A percentile compares a stretch with the other conserved stretches of the same genome.
phyloP scores from a whole-genome alignment of 2,797 vertebrate species.

The Adrianichthys oophorus region DNA sequence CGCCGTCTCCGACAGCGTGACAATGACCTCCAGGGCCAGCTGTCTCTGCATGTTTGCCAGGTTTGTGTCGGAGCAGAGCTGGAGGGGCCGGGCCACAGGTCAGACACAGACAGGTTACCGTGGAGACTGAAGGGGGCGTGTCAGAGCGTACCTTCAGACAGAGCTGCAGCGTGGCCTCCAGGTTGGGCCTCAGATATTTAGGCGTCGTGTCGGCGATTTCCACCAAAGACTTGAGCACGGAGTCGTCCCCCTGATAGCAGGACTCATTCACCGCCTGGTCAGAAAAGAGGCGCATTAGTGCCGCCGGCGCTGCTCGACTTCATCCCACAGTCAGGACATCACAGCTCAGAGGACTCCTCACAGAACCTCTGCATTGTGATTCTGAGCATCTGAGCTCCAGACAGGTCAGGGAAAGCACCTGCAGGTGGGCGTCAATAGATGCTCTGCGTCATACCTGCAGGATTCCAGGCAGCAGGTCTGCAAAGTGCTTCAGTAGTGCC shows the following conservation, averaged over 20 bases:
- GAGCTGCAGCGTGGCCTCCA: conserved; percentile 94
- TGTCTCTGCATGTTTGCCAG: conserved; percentile 97
- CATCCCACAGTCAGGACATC: too few species aligned
- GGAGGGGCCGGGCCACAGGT: neutral
- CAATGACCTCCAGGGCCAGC: conserved; percentile 94
- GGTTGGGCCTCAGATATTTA: conserved; percentile 93
- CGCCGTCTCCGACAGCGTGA: conserved; percentile 96
- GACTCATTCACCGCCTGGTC: conserved; percentile 94
- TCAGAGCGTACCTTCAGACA: conserved; percentile 87
- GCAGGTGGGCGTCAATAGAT: too few species aligned
- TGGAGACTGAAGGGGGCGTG: too few species aligned
- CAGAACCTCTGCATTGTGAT: too few species aligned
- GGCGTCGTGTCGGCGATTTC: conserved; percentile 97
- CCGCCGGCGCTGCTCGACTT: too few species aligned
- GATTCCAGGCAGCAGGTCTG: conserved; percentile 93
- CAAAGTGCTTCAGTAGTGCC: conserved; percentile 93
- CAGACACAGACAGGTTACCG: too few species aligned
- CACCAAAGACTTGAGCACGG: conserved; percentile 96
- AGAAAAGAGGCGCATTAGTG: neutral
- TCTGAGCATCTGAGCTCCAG: too few species aligned
- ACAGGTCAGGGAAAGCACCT: too few species aligned
- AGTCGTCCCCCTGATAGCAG: conserved; percentile 94
- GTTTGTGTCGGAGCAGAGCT: conserved; percentile 92
- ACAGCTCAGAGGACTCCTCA: too few species aligned
- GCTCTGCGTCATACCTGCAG: conserved; percentile 82